Evolutionary conservation across 2,113 vertebrate genomes (phyloP).

Genomic region (Corythornis madagascariensis): DNA sequence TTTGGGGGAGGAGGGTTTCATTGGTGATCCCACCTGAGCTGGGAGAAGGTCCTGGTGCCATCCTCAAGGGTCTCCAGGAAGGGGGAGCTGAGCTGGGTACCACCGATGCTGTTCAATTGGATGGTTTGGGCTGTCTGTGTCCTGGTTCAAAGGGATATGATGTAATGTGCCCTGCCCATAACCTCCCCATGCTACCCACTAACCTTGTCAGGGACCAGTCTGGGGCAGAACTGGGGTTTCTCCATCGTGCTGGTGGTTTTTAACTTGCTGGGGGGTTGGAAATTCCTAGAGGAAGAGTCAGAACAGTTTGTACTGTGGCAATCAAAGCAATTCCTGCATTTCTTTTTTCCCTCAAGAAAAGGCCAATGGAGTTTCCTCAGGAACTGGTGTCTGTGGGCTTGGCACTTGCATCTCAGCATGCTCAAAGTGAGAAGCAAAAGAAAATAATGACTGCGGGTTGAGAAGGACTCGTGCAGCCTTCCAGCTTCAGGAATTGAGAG

Average conservation of each 20-base stretch:
- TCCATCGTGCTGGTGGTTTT: neutral
- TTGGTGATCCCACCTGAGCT: neutral
- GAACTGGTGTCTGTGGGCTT: neutral
- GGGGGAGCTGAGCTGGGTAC: neutral
- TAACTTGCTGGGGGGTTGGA: neutral
- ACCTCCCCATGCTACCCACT: neutral
- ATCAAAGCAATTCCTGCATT: neutral
- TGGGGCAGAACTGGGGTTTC: neutral
- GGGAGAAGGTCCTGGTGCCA: neutral
- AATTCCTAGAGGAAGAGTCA: neutral
- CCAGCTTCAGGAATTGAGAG: neutral
- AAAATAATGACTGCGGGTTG: fast-evolving
- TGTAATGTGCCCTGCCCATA: fast-evolving
- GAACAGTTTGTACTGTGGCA: too few relatives aligned
- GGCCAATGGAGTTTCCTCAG: neutral
- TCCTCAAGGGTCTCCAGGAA: neutral
- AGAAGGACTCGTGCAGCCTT: neutral
- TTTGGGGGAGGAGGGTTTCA: fast-evolving
- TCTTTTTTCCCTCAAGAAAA: neutral
- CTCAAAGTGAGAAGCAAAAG: neutral
- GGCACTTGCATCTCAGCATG: neutral
- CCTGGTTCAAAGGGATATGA: neutral
- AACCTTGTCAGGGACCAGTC: fast-evolving
- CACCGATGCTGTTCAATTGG: fast-evolving
- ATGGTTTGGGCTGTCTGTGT: neutral